Percentiles rank a stretch among this genome's conserved stretches.
Conservation (phyloP, 2,888 invertebrate genomes). For the Limnephilus marmoratus region DNA sequence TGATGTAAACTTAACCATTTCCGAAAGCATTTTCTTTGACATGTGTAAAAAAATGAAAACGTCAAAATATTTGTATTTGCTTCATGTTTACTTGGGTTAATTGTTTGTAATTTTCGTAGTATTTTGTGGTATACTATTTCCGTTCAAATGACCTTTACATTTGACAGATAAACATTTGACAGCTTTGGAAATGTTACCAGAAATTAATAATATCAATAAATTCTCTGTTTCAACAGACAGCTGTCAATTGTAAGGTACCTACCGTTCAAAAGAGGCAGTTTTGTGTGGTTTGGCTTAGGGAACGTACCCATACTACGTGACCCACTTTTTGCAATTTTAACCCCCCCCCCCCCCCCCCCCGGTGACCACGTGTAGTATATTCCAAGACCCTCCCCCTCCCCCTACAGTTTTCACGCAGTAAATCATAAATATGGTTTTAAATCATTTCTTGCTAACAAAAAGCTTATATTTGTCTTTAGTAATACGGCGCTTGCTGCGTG, state of each 20-base stretch:
- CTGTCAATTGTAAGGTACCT: neutral
- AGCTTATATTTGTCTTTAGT: no score
- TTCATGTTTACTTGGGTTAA: constrained; percentile 3
- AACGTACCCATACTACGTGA: no score
- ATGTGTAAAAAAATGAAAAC: neutral
- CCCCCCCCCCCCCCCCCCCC: no score
- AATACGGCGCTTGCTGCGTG: no score
- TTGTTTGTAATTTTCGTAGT: neutral
- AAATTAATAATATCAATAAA: neutral
- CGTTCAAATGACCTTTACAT: constrained; percentile 17
- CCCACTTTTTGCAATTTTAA: no score
- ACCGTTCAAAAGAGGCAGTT: neutral
- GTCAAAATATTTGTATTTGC: constrained; percentile 29
- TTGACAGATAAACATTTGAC: constrained; percentile 38
- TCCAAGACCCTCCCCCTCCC: no score
- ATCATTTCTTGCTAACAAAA: no score
- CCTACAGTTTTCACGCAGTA: no score
- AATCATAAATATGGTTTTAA: no score
- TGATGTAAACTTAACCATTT: constrained; percentile 76
- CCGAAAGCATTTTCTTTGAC: constrained; percentile 69
- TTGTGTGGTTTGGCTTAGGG: no score
- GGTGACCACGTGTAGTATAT: no score
- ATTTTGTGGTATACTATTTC: neutral
- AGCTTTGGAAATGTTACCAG: constrained; percentile 16
- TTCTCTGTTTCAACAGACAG: neutral